Evolutionary conservation across 2,888 invertebrate genomes (phyloP), one percentile per base, ranked within the genome.

Genomic region (Ochropacha duplaris): DNA sequence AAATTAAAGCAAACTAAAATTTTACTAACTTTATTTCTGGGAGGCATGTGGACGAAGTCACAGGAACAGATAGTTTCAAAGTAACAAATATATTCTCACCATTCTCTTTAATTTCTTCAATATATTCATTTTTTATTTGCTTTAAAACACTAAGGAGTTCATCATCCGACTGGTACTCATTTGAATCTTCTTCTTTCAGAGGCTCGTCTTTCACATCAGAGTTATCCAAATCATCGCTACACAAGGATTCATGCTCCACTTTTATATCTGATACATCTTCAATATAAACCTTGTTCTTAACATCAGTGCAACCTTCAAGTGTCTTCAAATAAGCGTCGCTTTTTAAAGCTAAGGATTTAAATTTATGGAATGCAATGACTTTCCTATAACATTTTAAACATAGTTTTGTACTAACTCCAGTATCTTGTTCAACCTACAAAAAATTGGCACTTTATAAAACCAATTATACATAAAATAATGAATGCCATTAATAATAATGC

Each of bases 361-460:
- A 91, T 61, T 84, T 75, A 58, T 86, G 74, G 64, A 83, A 88
- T 14, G 77, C 68, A 57, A 84, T 54, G 28, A 88, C 74, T 71
- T 85, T 88, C 57, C 64, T 79, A 62, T 72, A 86, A 66, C 91
- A 91, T 70, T 83, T 80, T 57, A 70, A 50, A 74, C 91, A 91
- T 50, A 90, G 59, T 59, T 86, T 87, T 68, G 79, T 79, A 65
- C 72, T 80, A 12, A 78, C 50, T 61, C 77, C 81, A 26, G 79
- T 71, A 50, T 81, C 70, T 58, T 74, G 55, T 16, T 65, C 59
- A 19, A 89, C 67, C 90, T 90, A 58, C 19, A 79, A 74, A 60
- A 4, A 57, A 52, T 52, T 16, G 8, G n/a, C 14, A 34, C 31
- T 24, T 56, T 24, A 64, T n/a, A n/a, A n/a, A n/a, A n/a, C n/a